A percentile compares a stretch with the other conserved stretches of the same genome.
These are phyloP conservation scores for Eulacestoma nigropectus DNA, from an alignment of 2,113 vertebrate species.

Conservation along the genomic window DNA sequence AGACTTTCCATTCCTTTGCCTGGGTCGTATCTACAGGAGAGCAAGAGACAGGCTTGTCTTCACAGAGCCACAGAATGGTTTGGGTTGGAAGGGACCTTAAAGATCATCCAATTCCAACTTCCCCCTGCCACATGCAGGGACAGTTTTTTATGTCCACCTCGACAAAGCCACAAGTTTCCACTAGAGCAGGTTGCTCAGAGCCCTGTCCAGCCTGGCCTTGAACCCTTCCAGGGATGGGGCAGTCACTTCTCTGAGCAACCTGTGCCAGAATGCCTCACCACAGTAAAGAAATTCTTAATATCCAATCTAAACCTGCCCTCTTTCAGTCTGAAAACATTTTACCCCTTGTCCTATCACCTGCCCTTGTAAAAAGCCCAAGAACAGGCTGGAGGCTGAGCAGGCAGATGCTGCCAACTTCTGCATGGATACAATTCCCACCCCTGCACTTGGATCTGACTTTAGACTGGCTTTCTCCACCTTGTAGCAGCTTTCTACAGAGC, in stretches of 20 bases:
- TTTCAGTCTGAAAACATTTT: background rate
- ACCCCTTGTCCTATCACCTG: background rate
- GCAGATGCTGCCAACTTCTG: background rate
- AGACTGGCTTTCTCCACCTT: background rate
- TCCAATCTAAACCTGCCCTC: background rate
- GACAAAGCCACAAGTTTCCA: too few relatives aligned
- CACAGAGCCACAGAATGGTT: background rate
- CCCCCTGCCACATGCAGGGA: background rate
- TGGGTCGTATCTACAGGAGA: constrained; percentile 83
- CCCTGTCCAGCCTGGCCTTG: background rate
- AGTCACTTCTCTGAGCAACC: background rate
- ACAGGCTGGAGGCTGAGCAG: background rate
- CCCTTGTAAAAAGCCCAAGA: background rate
- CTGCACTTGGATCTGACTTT: background rate
- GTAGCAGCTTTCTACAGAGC: background rate
- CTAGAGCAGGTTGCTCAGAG: background rate
- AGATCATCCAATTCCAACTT: background rate
- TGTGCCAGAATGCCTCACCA: background rate
- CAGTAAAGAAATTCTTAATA: background rate
- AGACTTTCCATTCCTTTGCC: constrained; percentile 97
- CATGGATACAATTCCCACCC: background rate
- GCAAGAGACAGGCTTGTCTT: background rate
- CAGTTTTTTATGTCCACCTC: too few relatives aligned
- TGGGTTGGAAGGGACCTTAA: background rate
- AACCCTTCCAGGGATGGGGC: background rate